Percentiles rank a stretch among this genome's conserved stretches.
These are phyloP conservation scores for Drosophila villosipedis DNA, from an alignment of 2,888 invertebrate species.

Conservation along the genomic window DNA sequence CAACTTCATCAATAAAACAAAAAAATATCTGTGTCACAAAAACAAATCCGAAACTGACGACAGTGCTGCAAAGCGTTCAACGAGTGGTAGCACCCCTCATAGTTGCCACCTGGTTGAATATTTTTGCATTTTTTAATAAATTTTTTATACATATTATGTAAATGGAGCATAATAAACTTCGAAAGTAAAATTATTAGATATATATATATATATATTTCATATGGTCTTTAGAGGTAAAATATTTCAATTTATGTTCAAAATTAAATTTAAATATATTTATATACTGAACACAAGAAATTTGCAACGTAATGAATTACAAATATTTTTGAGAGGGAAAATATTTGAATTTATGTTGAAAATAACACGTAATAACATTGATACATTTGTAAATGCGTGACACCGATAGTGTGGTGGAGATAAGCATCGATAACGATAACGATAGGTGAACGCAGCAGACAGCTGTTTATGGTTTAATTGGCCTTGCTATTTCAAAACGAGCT, in stretches of 20 bases:
- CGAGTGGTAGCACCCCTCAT: neutral
- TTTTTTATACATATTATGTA: neutral
- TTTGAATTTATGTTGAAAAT: neutral
- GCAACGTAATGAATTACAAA: neutral
- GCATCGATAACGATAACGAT: slow-evolving; percentile 17
- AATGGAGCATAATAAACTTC: neutral
- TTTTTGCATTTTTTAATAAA: neutral
- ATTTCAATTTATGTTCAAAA: neutral
- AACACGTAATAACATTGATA: neutral
- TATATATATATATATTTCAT: neutral
- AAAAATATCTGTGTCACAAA: slow-evolving; percentile 50
- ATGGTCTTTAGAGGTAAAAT: neutral
- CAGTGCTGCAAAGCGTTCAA: slow-evolving; percentile 45
- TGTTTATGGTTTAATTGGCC: slow-evolving; percentile 49
- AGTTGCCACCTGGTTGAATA: slow-evolving; percentile 3
- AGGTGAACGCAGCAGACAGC: slow-evolving; percentile 25
- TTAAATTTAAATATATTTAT: neutral
- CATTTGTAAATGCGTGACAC: neutral
- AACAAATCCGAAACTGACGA: slow-evolving; percentile 52
- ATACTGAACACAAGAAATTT: neutral
- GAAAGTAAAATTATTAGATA: neutral
- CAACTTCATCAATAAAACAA: slow-evolving; percentile 60
- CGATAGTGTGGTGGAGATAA: neutral
- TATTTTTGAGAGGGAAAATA: neutral
- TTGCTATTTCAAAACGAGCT: slow-evolving; percentile 48